Base-by-base conservation (phyloP, 2,797 vertebrate genomes). In the Apogon talboti region DNA sequence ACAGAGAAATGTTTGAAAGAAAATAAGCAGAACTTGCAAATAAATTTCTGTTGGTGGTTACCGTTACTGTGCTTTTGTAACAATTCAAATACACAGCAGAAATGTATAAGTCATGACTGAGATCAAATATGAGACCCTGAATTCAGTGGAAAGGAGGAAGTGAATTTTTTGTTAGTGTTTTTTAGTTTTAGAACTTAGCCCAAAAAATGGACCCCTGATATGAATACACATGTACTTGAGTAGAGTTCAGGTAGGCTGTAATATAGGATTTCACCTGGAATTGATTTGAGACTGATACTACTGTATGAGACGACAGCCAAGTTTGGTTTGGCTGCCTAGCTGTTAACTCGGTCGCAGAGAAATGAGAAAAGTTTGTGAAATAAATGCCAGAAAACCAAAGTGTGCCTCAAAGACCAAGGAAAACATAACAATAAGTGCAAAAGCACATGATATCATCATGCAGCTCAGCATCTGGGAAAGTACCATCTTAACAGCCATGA, bases 351-450 rank as follows among this genome's bases (percentile, higher is more conserved):
- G 81, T 84, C 52, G 44, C 53, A 54, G 56, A 86, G 38, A 82
- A 83, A 91, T 82, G 77, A 84, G 83, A 90, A 78, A 70, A 63
- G 64, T 86, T 82, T 83, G 67, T 75, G 78, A 89, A 87, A 88
- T 74, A 84, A 74, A 86, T 74, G 74, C 82, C 87, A 90, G 75
- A 90, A 87, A 88, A 78, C 74, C 75, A 86, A 82, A 80, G 82
- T 59, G 72, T 24, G 47, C 66, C 79, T 87, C 76, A 65, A 81
- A 84, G 71, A 91, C 83, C 84, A 92, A 89, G 80, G 80, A 86
- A 90, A 92, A 77, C 74, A 92, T 82, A 89, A 91, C 86, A 91
- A 88, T 85, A 90, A 86, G 81, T 74, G 83, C 71, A 72, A 79
- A 66, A 86, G 79, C 76, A 66, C 73, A 87, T 90, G 84, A 92